Evolutionary conservation across 2,888 invertebrate species (phyloP).

Genomic region (Drosophila yooni): DNA sequence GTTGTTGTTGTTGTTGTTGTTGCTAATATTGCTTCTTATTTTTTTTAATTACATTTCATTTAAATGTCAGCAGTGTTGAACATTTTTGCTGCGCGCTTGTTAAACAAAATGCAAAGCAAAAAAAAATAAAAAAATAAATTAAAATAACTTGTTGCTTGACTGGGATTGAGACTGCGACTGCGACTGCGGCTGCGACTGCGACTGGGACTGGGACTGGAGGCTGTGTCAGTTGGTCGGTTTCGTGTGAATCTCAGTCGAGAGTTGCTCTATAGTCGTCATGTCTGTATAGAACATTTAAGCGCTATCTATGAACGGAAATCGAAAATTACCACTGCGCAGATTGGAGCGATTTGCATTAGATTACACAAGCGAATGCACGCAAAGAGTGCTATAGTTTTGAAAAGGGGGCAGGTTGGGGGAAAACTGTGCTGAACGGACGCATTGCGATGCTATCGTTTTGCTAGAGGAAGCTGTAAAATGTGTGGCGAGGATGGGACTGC

Average conservation of each 20-base stretch:
- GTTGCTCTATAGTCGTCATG: slow-evolving; percentile 40
- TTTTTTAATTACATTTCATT: slow-evolving; percentile 76
- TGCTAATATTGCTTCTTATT: slow-evolving; percentile 12
- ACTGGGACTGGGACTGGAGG: slow-evolving; percentile 26
- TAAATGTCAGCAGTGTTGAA: slow-evolving; percentile 75
- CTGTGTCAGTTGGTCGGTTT: slow-evolving; percentile 37
- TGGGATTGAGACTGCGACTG: slow-evolving; percentile 23
- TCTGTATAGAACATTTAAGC: slow-evolving; percentile 51
- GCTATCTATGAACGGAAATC: slow-evolving; percentile 80
- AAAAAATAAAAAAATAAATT: slow-evolving; percentile 16
- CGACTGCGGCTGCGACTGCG: not conserved
- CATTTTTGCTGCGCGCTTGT: slow-evolving; percentile 57
- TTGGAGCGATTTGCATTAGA: slow-evolving; percentile 79
- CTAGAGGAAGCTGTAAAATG: slow-evolving; percentile 69
- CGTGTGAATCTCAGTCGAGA: slow-evolving; percentile 48
- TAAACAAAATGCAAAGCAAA: slow-evolving; percentile 56
- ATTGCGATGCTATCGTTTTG: slow-evolving; percentile 54
- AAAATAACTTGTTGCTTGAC: slow-evolving; percentile 61
- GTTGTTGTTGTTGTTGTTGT: slow-evolving; percentile 23
- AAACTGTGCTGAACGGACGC: slow-evolving; percentile 34
- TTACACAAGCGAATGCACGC: slow-evolving; percentile 45
- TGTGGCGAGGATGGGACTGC: slow-evolving; percentile 43
- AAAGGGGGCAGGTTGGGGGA: not conserved
- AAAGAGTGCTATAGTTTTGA: slow-evolving; percentile 17
- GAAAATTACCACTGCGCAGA: slow-evolving; percentile 80